Evolutionary conservation across 2,113 vertebrate genomes (phyloP), one percentile per base, ranked within the genome.

Genomic region (Spea multiplicata): DNA sequence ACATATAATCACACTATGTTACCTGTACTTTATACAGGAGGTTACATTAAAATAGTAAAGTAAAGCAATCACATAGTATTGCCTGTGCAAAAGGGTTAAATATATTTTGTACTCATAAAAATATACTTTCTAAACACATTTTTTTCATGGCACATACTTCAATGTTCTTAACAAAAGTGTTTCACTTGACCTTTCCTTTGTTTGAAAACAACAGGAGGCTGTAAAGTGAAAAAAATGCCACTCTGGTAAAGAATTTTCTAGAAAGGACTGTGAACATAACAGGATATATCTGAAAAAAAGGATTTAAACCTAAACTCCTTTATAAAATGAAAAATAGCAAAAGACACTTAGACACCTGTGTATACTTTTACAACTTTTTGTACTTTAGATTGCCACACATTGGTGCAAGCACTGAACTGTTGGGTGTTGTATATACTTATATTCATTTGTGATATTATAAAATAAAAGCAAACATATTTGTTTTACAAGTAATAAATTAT

Each of bases 121-220:
- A 59, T 7, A 59, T 59, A 59, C 8, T 50, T 6, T 50, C 47
- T 6, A 70, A 50, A 14, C 67, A 46, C 70, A 52, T 73, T 80
- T 75, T 66, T 80, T 44, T 73, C 64, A 73, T n/a, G 17, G 64
- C 67, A 65, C 53, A 50, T 67, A 73, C 77, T 74, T 57, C 45
- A 67, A 14, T 68, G 71, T 74, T 73, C 71, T 66, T 73, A 53
- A 70, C 69, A 73, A 73, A 80, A 80, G 70, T 74, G 46, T 80
- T 80, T 67, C 78, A 74, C 78, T 80, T 80, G 78, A 80, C 78
- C 71, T 80, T 80, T 80, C 59, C 30, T 49, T 80, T 77, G 75
- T 55, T 71, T 73, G 71, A 66, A 66, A 80, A 80, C 78, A 80
- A 67, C 76, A 77, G 62, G 47, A 81, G 74, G 75, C n/a, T 66